Evolutionary conservation across 2,888 invertebrate species (phyloP), one percentile per base, ranked within the genome.

Genomic region (Vandiemenella viatica): DNA sequence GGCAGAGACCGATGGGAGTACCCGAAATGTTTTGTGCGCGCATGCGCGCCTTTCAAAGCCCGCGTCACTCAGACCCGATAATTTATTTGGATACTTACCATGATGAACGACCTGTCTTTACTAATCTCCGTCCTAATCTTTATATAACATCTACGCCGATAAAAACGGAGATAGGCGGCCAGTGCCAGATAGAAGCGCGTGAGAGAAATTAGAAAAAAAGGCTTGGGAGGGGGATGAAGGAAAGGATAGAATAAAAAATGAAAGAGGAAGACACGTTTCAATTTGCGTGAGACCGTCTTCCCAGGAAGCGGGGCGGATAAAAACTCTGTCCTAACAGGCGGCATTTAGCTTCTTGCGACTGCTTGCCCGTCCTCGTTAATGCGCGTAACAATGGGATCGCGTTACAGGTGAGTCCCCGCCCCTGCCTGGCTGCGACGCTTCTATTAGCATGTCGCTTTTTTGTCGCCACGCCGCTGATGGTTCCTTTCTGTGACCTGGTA

Each of bases 191-290:
- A n/a, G 32, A 10, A 32, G 32, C 32, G 32, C n/a, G 32, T 32
- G 32, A n/a, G n/a, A 32, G 13, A 32, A 32, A n/a, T 13, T 32
- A n/a, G n/a, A 32, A 32, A 32, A n/a, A n/a, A n/a, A n/a, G n/a
- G n/a, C n/a, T n/a, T n/a, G n/a, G n/a, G n/a, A n/a, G n/a, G n/a
- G 32, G n/a, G 32, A 32, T 10, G 10, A 32, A 32, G 32, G 32
- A 13, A 40, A 40, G 46, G 37, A 40, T 13, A 19, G 16, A n/a
- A 21, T 23, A 46, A 46, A 23, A 18, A 16, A 46, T 37, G 46
- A 43, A 42, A 43, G 46, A 46, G 46, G 43, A 43, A 38, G 45
- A 46, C 32, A 50, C 42, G 37, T 43, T 43, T 48, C 43, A 44
- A 20, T 50, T 50, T 38, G 23, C 47, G 47, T 48, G 41, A 47